These are phyloP conservation scores for Leucophora obtusa DNA, from an alignment of 2,888 invertebrate species.

Conservation along the genomic window DNA sequence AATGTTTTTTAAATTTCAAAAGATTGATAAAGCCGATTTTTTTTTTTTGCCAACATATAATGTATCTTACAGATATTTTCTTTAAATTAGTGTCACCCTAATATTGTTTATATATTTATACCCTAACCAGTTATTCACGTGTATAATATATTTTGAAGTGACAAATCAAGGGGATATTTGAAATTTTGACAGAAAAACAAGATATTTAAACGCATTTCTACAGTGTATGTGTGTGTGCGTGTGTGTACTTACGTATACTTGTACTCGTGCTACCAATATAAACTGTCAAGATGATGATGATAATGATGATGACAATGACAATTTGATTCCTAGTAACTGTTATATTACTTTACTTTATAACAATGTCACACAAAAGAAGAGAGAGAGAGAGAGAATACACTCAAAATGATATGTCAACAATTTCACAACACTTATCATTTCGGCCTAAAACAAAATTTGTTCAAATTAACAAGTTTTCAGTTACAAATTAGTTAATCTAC, in stretches of 20 bases:
- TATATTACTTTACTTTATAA: background rate
- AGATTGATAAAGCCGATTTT: too few species aligned
- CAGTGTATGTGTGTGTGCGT: background rate
- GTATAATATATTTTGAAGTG: background rate
- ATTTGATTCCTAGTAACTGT: slow-evolving; percentile 19
- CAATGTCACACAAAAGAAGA: background rate
- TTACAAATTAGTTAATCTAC: too few species aligned
- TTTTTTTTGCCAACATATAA: too few species aligned
- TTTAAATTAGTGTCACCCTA: too few species aligned
- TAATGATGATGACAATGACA: slow-evolving; percentile 29
- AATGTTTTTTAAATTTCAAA: too few species aligned
- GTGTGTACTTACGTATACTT: background rate
- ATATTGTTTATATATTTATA: too few species aligned
- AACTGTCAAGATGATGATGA: slow-evolving; percentile 26
- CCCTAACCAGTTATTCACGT: background rate
- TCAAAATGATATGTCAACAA: too few species aligned
- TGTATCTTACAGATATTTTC: too few species aligned
- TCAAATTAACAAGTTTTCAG: too few species aligned
- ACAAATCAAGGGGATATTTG: slow-evolving; percentile 12
- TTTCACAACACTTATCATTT: too few species aligned
- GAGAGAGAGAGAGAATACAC: too few species aligned
- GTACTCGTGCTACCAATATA: slow-evolving; percentile 7
- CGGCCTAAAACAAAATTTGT: too few species aligned
- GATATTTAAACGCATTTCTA: background rate
- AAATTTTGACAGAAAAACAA: slow-evolving; percentile 6